These are phyloP conservation scores for Trididemnum miniatum DNA, from an alignment of 23 tunicate genomes.

Conservation along the genomic window DNA sequence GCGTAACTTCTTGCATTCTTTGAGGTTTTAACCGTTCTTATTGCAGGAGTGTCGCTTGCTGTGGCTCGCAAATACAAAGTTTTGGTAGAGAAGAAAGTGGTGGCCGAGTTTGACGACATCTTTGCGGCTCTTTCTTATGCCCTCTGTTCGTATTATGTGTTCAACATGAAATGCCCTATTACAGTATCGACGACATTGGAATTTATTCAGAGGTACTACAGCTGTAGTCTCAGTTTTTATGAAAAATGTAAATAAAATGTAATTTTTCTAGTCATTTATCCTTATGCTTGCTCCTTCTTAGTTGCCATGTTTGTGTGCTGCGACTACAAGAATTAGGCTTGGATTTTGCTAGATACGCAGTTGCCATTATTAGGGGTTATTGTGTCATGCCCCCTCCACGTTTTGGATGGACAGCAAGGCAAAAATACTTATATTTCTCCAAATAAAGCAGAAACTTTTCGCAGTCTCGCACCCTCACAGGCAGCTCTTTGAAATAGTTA, in stretches of 20 bases:
- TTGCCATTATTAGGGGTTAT: too few relatives aligned
- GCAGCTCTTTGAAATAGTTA: too few relatives aligned
- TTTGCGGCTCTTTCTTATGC: neutral
- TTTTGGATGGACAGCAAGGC: too few relatives aligned
- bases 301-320: too few relatives aligned
- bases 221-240: neutral
- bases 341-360: too few relatives aligned
- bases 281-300: too few relatives aligned
- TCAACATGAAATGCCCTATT: neutral
- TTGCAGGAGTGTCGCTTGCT: slow-evolving; percentile 1
- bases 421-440: too few relatives aligned
- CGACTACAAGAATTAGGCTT: too few relatives aligned
- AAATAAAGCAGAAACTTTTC: too few relatives aligned
- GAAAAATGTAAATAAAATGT: neutral
- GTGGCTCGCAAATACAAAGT: neutral
- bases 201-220: neutral
- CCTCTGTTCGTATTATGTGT: neutral
- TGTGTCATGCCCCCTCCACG: too few relatives aligned
- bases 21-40: neutral
- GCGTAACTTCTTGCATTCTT: neutral
- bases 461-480: too few relatives aligned
- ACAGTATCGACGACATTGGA: neutral
- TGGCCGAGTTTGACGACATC: neutral
- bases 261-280: neutral
- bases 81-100: neutral